These are phyloP conservation scores for Agonopterix alstromeriana DNA, from an alignment of 2,888 invertebrate species.

Conservation along the genomic window DNA sequence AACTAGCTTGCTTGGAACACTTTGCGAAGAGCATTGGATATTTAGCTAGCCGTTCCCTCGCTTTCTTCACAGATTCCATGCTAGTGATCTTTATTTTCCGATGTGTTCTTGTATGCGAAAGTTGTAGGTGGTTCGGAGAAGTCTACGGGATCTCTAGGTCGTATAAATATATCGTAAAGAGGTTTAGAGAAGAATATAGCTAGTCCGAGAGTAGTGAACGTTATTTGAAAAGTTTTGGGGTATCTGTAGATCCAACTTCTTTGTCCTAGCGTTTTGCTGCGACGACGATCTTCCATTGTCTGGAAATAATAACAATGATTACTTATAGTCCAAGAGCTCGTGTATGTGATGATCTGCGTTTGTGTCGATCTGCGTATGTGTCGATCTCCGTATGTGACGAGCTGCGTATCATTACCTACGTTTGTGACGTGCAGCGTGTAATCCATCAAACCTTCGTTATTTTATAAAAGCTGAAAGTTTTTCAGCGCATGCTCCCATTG, in stretches of 20 bases:
- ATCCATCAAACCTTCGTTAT: too few relatives aligned
- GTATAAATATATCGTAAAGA: conserved; percentile 80
- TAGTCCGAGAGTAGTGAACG: conserved; percentile 67
- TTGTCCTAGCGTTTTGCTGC: conserved; percentile 67
- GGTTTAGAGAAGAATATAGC: conserved; percentile 82
- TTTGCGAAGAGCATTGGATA: conserved; percentile 85
- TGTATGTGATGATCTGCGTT: too few relatives aligned
- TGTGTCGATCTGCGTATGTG: too few relatives aligned
- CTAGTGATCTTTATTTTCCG: conserved; percentile 16
- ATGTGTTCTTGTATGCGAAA: conserved; percentile 10
- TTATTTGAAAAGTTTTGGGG: conserved; percentile 76
- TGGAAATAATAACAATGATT: conserved; percentile 1
- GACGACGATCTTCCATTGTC: conserved; percentile 45
- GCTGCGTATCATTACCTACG: too few relatives aligned
- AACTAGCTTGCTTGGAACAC: conserved; percentile 81
- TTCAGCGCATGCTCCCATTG: too few relatives aligned
- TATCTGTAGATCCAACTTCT: conserved; percentile 78
- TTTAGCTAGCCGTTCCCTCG: conserved; percentile 82
- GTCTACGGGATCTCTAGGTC: conserved; percentile 33
- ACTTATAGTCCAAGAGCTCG: too few relatives aligned
- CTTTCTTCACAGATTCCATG: conserved; percentile 90
- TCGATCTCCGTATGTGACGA: too few relatives aligned
- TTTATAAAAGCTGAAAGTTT: too few relatives aligned
- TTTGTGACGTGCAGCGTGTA: too few relatives aligned
- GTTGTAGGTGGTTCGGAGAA: conserved; percentile 47